Conservation (phyloP, 2,797 vertebrate genomes). For the Carapus acus region DNA sequence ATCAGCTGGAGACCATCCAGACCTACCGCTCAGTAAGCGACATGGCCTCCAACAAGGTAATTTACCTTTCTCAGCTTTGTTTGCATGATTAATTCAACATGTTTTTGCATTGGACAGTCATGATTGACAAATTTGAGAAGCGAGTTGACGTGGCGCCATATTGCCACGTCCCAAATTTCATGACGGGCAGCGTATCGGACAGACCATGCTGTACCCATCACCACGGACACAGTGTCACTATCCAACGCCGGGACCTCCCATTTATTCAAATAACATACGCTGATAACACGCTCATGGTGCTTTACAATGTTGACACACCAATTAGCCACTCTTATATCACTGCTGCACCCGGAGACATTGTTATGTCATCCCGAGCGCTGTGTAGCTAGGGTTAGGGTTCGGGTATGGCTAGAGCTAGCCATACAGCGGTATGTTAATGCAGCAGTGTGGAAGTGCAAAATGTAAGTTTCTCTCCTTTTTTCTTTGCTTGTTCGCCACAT, state of each 20-base stretch:
- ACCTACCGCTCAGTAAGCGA: slow-evolving; percentile 97
- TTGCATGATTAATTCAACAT: neutral
- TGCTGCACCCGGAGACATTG: too few relatives aligned
- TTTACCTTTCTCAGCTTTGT: slow-evolving; percentile 26
- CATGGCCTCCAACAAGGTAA: slow-evolving; percentile 99
- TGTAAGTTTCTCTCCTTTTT: too few relatives aligned
- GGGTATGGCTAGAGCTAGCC: too few relatives aligned
- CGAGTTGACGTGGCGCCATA: neutral
- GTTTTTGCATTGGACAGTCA: neutral
- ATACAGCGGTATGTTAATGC: slow-evolving; percentile 38
- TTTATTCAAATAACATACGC: too few relatives aligned
- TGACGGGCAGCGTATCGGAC: slow-evolving; percentile 2
- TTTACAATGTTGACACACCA: too few relatives aligned
- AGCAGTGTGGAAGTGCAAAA: neutral
- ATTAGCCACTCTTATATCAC: too few relatives aligned
- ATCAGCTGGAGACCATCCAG: slow-evolving; percentile 97
- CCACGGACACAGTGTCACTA: too few relatives aligned
- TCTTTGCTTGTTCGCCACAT: slow-evolving; percentile 48
- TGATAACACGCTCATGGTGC: too few relatives aligned
- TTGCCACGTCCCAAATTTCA: neutral
- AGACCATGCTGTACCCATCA: slow-evolving; percentile 1
- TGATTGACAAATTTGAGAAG: neutral
- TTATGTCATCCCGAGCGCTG: too few relatives aligned
- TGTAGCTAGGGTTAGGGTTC: too few relatives aligned
- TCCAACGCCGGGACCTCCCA: too few relatives aligned